phyloP scores from a whole-genome alignment of 2,797 vertebrate genomes.

The Sebastes matsubarae region DNA sequence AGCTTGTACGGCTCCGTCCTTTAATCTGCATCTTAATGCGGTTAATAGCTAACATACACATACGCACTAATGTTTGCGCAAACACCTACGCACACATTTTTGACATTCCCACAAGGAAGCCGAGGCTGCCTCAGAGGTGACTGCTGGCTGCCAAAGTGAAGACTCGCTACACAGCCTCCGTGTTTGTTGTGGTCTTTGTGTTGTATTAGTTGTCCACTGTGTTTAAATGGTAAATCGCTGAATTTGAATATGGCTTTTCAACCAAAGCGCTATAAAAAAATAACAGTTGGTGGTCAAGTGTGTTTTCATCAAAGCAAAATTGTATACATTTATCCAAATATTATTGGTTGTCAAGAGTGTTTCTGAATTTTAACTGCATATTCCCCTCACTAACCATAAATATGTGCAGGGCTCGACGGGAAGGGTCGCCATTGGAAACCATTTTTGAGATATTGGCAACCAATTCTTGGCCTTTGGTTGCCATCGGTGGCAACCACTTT shows the following conservation, averaged over 20 bases:
- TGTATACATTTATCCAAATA: background rate
- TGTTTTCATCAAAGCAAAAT: background rate
- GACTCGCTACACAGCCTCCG: background rate
- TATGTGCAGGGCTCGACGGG: background rate
- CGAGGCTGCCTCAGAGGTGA: background rate
- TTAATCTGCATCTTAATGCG: slow-evolving; percentile 48
- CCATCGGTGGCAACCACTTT: background rate
- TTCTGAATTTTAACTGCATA: background rate
- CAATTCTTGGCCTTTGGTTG: background rate
- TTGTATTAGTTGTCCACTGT: background rate
- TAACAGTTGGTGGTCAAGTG: background rate
- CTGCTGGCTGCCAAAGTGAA: background rate
- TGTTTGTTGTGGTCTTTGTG: background rate
- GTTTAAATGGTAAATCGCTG: background rate
- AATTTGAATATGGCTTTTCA: background rate
- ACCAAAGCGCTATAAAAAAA: background rate
- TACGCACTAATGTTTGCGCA: slow-evolving; percentile 25
- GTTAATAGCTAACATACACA: slow-evolving; percentile 41
- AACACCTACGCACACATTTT: slow-evolving; percentile 23
- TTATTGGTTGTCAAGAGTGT: background rate
- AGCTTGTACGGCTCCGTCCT: slow-evolving; percentile 20
- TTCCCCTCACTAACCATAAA: background rate
- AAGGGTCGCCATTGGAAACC: background rate
- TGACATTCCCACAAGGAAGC: slow-evolving; percentile 36
- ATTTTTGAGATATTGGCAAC: background rate